Base-by-base conservation (phyloP, 2,797 vertebrate species). In the Scyliorhinus canicula region DNA sequence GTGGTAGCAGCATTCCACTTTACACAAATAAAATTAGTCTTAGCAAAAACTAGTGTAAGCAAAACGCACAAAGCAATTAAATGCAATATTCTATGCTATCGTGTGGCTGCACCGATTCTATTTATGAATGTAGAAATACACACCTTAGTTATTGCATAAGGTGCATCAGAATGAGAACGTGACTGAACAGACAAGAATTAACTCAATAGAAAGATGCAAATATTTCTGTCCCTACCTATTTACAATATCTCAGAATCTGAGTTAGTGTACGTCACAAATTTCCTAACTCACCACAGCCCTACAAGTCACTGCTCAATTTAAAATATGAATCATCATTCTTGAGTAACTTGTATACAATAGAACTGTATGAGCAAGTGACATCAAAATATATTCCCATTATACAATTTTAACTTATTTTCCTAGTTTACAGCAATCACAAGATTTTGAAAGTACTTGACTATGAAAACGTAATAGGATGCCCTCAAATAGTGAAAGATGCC, bases 111-210 rank as follows among this genome's bases (percentile, higher is more conserved):
- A 71, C 91, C 69, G 63, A 93, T 90, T 90, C 86, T 8, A 63
- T 19, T 63, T 40, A 50, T 50, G 26, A 67, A 47, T 16, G 11
- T 47, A 16, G 12, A 44, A 44, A 19, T 31, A 69, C 91, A 93
- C 40, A 26, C 63, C n/a, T 47, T 93, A 26, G 16, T 67, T 93
- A 93, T 40, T 63, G 40, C 47, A 69, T 47, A 50, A 69, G 91
- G 63, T 93, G 91, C 5, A 24, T 67, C 60, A 93, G n/a, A 88
- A 47, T 93, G 19, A 93, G 24, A 65, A 69, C 24, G 28, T 93
- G 63, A 93, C 67, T 93, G 40, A 93, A 65, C 90, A 90, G 44
- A 26, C 79, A 82, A 82, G 79, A 82, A 90, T 60, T 65, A 67
- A 67, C 0, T 67, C 90, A 93, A 93, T 44, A 67, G 85, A 57